Conservation (phyloP, 2,797 vertebrate species). For the Pithecia hirsuta region DNA sequence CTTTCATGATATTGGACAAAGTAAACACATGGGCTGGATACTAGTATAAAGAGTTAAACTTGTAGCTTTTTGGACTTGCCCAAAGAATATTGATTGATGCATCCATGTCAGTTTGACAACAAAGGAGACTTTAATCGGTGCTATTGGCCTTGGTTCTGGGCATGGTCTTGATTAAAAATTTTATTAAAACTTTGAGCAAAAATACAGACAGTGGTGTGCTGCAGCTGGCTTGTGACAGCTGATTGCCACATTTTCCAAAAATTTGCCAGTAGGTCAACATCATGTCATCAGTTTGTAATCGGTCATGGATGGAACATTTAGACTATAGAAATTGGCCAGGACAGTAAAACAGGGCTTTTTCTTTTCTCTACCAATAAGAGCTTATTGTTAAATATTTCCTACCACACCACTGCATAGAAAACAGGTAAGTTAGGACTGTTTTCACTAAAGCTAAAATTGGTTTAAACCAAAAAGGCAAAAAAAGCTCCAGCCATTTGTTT, state of each 20-base stretch:
- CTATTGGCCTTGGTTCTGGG: not conserved
- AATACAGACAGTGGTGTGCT: not conserved
- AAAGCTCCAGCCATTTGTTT: not conserved
- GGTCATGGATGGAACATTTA: not conserved
- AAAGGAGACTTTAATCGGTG: not conserved
- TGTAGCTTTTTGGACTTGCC: not conserved
- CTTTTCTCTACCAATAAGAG: not conserved
- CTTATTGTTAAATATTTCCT: not conserved
- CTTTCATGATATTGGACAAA: not conserved
- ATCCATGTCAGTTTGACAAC: not conserved
- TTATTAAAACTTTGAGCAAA: conserved; percentile 3
- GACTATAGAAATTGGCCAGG: not conserved
- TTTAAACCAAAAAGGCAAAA: not conserved
- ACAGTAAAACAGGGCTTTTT: not conserved
- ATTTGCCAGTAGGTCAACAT: not conserved
- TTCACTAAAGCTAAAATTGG: conserved; percentile 5
- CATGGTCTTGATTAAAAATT: not conserved
- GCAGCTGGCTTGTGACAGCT: not conserved
- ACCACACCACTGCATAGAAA: not conserved
- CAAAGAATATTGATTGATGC: not conserved
- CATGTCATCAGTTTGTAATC: not conserved
- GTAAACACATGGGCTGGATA: not conserved
- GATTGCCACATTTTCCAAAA: not conserved
- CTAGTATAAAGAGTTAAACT: not conserved
- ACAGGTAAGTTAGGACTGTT: not conserved